These are phyloP conservation scores for Eulemur macaco DNA, from an alignment of 2,113 vertebrate genomes.

Conservation along the genomic window DNA sequence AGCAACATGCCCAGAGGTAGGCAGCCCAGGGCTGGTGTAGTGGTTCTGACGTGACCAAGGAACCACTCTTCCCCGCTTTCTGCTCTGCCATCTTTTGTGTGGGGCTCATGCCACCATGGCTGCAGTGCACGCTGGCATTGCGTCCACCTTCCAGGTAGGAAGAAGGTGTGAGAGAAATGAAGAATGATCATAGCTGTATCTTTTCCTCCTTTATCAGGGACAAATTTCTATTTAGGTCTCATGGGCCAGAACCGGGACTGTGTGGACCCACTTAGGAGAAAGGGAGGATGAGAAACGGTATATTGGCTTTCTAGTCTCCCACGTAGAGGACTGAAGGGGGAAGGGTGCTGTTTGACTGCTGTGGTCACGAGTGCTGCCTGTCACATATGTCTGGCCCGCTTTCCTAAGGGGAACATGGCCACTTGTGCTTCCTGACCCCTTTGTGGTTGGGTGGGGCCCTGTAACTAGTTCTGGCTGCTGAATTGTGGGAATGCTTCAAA, in stretches of 20 bases:
- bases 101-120: not conserved
- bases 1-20: not conserved
- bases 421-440: not conserved
- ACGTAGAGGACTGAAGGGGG: not conserved
- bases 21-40: not conserved
- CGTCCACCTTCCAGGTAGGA: not conserved
- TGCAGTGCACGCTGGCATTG: not conserved
- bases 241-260: not conserved
- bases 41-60: not conserved
- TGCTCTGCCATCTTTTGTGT: not conserved
- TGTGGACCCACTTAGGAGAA: not conserved
- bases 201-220: not conserved
- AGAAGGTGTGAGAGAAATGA: not conserved
- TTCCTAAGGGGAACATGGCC: not conserved
- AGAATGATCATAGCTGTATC: not conserved
- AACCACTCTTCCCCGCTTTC: not conserved
- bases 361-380: not conserved
- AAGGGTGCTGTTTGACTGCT: not conserved
- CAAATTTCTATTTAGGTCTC: not conserved
- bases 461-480: not conserved
- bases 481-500: not conserved
- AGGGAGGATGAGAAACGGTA: not conserved
- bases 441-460: not conserved
- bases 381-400: not conserved
- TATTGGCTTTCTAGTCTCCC: not conserved